phyloP scores from a whole-genome alignment of 2,888 invertebrate species.

The Barypeithes pellucidus region DNA sequence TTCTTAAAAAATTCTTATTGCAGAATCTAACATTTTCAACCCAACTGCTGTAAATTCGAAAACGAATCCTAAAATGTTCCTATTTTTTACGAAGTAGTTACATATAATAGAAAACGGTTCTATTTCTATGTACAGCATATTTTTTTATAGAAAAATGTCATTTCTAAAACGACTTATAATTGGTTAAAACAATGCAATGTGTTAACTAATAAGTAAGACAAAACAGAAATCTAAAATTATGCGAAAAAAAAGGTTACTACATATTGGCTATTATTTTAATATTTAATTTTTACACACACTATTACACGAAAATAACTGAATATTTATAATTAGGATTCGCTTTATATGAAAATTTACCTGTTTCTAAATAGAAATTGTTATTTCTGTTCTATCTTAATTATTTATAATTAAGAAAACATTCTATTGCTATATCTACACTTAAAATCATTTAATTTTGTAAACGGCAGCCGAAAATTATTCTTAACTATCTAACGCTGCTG shows the following conservation, averaged over 20 bases:
- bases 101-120: neutral
- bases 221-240: neutral
- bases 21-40: constrained; percentile 29
- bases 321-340: neutral
- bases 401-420: neutral
- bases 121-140: constrained; percentile 17
- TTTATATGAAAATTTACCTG: neutral
- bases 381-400: neutral
- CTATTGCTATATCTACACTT: neutral
- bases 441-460: constrained; percentile 6
- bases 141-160: constrained; percentile 9
- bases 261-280: too few species aligned
- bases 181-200: neutral
- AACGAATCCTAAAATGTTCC: constrained; percentile 5
- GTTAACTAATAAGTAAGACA: constrained; percentile 2
- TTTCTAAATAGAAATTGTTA: neutral
- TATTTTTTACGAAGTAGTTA: constrained; percentile 5
- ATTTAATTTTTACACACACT: too few species aligned
- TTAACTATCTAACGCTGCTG: neutral
- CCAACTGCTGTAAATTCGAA: neutral
- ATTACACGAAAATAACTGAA: too few species aligned
- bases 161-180: neutral
- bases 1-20: constrained; percentile 39
- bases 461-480: constrained; percentile 2
- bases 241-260: too few species aligned